Base-by-base conservation (phyloP, 2,888 invertebrate species). In the Himalopsyche tibetana region DNA sequence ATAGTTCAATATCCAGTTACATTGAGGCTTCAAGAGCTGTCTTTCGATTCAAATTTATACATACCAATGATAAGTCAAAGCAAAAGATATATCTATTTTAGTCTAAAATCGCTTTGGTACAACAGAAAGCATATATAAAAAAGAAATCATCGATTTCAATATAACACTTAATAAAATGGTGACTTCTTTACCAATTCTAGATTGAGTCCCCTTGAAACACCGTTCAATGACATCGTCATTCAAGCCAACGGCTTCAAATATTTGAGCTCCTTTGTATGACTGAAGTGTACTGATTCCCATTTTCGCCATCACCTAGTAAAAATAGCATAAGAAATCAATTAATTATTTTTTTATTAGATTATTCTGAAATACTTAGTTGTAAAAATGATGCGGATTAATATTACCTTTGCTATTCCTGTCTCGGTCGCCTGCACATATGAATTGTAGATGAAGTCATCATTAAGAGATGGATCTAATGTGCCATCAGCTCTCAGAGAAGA, bases 241-340 rank as follows among this genome's bases (percentile, higher is more conserved):
- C 81, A 99, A 92, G 0, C 99, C 99, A 12, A 99, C 99, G 0
- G 99, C 99, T 92, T 99, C 99, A 91, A 99, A 99, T 90, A 99
- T 99, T 93, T 99, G 99, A 0, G 99, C 99, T 88, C 99, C 98
- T 93, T 99, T 99, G 92, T 99, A 99, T 0, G 99, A 99, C 91
- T 99, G 99, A 69, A 99, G 93, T 0, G 99, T 99, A 86, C 98
- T 99, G 90, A 99, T 99, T 86, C 99, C 99, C 99, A 99, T 99
- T 92, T 99, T 99, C 6, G 99, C 99, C 99, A 99, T 99, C 0
- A 95, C 93, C 88, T 88, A 63, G 63, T 84, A 74, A n/a, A 1
- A 5, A 40, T 8, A 55, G 40, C 51, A 55, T 84, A 79, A 15
- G 12, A 63, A 55, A 19, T 17, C 0, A 51, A 15, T 15, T 15